Evolutionary conservation across 2,888 invertebrate species (phyloP).

Genomic region (Epinotia bilunana): DNA sequence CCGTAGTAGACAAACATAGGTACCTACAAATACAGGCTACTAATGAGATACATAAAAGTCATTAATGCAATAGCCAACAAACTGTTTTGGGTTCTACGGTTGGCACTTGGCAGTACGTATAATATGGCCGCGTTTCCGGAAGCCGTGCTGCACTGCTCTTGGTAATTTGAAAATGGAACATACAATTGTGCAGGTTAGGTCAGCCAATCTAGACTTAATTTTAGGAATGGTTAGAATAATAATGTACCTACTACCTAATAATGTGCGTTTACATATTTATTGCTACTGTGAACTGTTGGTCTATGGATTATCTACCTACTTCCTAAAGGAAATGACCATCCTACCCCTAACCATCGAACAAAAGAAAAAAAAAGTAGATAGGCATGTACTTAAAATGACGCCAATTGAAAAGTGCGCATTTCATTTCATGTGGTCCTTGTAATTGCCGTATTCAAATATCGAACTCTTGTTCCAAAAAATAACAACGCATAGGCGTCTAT

Average conservation of each 20-base stretch:
- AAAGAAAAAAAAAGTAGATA: not conserved
- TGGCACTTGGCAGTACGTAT: constrained; percentile 42
- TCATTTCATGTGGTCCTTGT: constrained; percentile 37
- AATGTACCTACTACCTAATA: too few relatives aligned
- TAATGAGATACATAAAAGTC: constrained; percentile 31
- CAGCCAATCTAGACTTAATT: not conserved
- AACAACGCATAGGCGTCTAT: constrained; percentile 72
- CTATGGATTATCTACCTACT: not conserved
- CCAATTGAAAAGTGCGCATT: not conserved
- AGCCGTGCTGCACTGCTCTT: constrained; percentile 44
- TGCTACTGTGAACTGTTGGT: too few relatives aligned
- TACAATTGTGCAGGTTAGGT: constrained; percentile 6
- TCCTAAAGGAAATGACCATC: not conserved
- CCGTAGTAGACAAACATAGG: not conserved
- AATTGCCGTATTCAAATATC: constrained; percentile 53
- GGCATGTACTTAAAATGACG: not conserved
- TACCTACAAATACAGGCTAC: constrained; percentile 20
- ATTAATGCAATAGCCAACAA: constrained; percentile 29
- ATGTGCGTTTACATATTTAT: too few relatives aligned
- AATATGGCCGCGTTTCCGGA: constrained; percentile 48
- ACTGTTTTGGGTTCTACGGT: constrained; percentile 41
- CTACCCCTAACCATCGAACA: not conserved
- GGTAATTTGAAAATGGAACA: constrained; percentile 45
- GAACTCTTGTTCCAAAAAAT: constrained; percentile 57
- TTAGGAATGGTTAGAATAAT: not conserved